Evolutionary conservation across 2,113 vertebrate species (phyloP).

Genomic region (Pyxicephalus adspersus): DNA sequence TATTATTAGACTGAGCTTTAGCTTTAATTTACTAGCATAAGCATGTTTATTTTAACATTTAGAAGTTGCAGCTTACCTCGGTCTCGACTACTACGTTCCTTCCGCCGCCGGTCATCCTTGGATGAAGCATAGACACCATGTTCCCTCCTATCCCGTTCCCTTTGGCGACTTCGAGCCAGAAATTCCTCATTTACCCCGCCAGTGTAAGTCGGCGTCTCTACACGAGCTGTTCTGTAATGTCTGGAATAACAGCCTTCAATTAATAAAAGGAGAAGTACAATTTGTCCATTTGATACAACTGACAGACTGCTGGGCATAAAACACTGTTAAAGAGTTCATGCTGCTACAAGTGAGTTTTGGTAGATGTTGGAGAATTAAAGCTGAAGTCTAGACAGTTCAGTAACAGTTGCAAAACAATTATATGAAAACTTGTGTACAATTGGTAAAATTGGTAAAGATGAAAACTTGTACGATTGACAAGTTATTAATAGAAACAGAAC

Average conservation of each 20-base stretch:
- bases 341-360: no score
- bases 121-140: constrained; percentile 94
- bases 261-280: neutral
- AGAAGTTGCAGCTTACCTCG: constrained; percentile 60
- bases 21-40: no score
- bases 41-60: neutral
- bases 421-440: no score
- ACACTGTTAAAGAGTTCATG: no score
- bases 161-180: constrained; percentile 84
- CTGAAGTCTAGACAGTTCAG: no score
- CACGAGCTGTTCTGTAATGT: constrained; percentile 89
- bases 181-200: constrained; percentile 97
- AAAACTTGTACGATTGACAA: no score
- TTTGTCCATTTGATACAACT: neutral
- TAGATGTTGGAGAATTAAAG: no score
- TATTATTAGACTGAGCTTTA: no score
- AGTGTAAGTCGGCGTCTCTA: constrained; percentile 92
- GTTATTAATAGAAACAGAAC: no score
- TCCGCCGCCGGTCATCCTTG: constrained; percentile 86
- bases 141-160: constrained; percentile 88
- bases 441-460: no score
- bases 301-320: no score
- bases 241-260: constrained; percentile 64
- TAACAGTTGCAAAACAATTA: no score
- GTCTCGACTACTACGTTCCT: constrained; percentile 77